These are phyloP conservation scores for Pithys albifrons DNA, from an alignment of 2,113 vertebrate genomes.

Conservation along the genomic window DNA sequence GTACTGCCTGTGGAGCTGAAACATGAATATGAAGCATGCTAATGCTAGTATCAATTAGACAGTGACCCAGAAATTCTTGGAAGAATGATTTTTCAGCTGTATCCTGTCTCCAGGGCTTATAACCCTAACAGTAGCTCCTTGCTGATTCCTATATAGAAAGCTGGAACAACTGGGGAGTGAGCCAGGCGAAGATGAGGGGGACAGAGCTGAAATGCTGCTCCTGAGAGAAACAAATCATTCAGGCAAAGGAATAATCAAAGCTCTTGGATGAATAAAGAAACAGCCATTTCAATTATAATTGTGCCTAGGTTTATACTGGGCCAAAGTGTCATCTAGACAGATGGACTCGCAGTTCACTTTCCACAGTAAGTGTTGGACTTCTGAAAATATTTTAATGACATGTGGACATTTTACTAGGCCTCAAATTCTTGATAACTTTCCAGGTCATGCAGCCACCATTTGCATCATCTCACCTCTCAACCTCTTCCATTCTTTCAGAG, in stretches of 20 bases:
- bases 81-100: slow-evolving; percentile 79
- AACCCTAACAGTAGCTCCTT: slow-evolving; percentile 17
- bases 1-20: slow-evolving; percentile 71
- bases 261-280: slow-evolving; percentile 33
- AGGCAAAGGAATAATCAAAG: slow-evolving; percentile 51
- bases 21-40: slow-evolving; percentile 83
- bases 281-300: slow-evolving; percentile 45
- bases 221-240: slow-evolving; percentile 65
- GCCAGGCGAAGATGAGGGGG: slow-evolving; percentile 53
- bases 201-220: slow-evolving; percentile 55
- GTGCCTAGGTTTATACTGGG: slow-evolving; percentile 44
- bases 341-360: slow-evolving; percentile 61
- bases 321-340: slow-evolving; percentile 55
- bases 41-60: slow-evolving; percentile 90
- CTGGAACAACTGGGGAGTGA: slow-evolving; percentile 61
- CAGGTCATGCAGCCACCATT: slow-evolving; percentile 66
- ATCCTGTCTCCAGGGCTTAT: slow-evolving; percentile 67
- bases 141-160: slow-evolving; percentile 35
- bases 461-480: slow-evolving; percentile 67
- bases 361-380: slow-evolving; percentile 60
- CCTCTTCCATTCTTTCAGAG: slow-evolving; percentile 66
- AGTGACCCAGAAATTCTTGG: slow-evolving; percentile 91
- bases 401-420: slow-evolving; percentile 54
- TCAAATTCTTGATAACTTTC: slow-evolving; percentile 69
- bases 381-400: slow-evolving; percentile 63